Conservation (phyloP, 2,113 vertebrate species). For the Platysternon megacephalum region DNA sequence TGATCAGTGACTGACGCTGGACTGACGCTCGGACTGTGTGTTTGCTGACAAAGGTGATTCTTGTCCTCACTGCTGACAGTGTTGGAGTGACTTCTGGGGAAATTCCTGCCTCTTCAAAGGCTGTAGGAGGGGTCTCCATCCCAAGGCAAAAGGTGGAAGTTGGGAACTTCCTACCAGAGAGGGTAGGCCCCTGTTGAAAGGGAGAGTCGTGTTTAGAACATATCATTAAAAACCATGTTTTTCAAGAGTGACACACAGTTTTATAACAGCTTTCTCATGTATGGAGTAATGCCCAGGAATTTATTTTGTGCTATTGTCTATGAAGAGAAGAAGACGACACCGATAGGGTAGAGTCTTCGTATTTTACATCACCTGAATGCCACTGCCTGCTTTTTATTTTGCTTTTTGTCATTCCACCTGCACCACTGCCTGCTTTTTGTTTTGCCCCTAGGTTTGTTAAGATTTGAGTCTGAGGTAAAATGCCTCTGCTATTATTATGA, state of each 20-base stretch:
- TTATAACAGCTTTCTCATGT: conserved; percentile 40
- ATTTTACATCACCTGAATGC: neutral
- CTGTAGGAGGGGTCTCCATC: neutral
- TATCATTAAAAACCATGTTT: neutral
- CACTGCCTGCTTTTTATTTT: neutral
- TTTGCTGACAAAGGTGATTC: rapidly evolving
- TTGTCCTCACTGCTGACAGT: neutral
- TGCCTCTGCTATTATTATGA: neutral
- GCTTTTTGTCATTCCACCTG: neutral
- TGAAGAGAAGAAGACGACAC: neutral
- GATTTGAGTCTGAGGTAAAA: neutral
- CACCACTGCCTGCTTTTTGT: neutral
- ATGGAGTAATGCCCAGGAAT: conserved; percentile 43
- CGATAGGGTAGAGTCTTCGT: neutral
- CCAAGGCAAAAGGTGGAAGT: neutral
- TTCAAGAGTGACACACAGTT: neutral
- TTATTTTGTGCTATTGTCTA: neutral
- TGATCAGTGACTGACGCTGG: neutral
- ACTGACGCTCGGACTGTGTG: neutral
- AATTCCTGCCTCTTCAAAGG: neutral
- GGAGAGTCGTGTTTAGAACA: neutral
- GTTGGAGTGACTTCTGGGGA: neutral
- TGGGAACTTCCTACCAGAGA: neutral
- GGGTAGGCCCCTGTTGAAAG: neutral
- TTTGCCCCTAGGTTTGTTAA: neutral